Evolutionary conservation across 2,797 vertebrate species (phyloP), one percentile per base, ranked within the genome.

Genomic region (Muscicapa striata): DNA sequence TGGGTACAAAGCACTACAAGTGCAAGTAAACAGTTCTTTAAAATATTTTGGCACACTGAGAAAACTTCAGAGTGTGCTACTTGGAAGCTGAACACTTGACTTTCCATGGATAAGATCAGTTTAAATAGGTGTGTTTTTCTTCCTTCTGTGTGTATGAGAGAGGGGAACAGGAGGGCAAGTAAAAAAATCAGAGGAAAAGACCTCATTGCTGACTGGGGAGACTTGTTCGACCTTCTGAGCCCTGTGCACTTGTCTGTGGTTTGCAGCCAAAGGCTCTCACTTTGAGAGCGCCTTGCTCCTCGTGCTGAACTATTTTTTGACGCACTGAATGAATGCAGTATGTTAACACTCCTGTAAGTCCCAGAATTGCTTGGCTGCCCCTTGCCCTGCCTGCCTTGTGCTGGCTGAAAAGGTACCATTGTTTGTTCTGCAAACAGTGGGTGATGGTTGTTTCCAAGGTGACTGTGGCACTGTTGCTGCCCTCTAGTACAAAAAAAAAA

Each of bases 381-480:
- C 97, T 98, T 97, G 97, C 97, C 98, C 98, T 98, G 98, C 98
- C 98, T 98, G 98, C 97, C 97, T 97, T 68, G 79, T 59, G 90
- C 98, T 97, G 98, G 95, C 98, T 98, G 98, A 98, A 98, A 98
- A 99, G 98, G 98, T 98, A 98, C 98, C 98, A 98, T 98, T 99
- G 99, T 99, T 99, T 99, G 98, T 98, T 98, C 98, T 98, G 98
- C 98, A 99, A 99, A 99, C 98, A 99, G 94, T 90, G 98, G 98
- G 98, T 98, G 98, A 98, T 98, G 98, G 98, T 98, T 94, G 97
- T 99, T 98, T 98, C 98, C 98, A 95, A 97, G 98, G 98, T 97
- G 95, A 99, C 98, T 93, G 10, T 59, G 95, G 97, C 96, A 96
- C 97, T 98, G 93, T 96, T 97, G 97, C 97, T 98, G 97, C 95